These are phyloP conservation scores for Diogma glabrata DNA, from an alignment of 2,888 invertebrate genomes.

Conservation along the genomic window DNA sequence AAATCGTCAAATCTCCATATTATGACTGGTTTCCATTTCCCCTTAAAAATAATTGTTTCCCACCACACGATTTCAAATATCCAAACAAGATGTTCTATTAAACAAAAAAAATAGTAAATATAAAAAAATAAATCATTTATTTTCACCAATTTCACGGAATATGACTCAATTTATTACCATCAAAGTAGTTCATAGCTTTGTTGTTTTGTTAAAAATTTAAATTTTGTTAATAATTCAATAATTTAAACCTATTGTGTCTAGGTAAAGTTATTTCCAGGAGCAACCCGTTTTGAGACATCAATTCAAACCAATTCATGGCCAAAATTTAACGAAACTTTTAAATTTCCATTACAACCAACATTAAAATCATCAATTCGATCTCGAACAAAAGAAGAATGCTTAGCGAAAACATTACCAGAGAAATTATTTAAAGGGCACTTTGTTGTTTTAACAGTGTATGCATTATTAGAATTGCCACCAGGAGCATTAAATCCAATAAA, in stretches of 20 bases:
- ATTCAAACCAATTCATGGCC: conserved; percentile 68
- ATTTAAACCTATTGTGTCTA: too few relatives aligned
- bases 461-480: conserved; percentile 33
- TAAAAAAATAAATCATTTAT: too few relatives aligned
- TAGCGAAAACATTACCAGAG: conserved; percentile 23
- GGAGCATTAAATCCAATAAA: conserved; percentile 18
- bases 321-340: conserved; percentile 66
- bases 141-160: too few relatives aligned
- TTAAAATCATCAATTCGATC: conserved; percentile 27
- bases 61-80: too few relatives aligned
- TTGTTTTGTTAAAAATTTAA: conserved; percentile 7
- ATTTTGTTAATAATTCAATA: too few relatives aligned
- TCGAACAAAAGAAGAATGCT: conserved; percentile 19
- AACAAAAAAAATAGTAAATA: too few relatives aligned
- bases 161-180: neutral
- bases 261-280: conserved; percentile 68
- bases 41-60: too few relatives aligned
- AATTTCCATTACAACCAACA: conserved; percentile 47
- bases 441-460: conserved; percentile 36
- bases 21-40: too few relatives aligned
- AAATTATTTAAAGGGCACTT: conserved; percentile 35
- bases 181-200: conserved; percentile 1
- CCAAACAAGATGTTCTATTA: too few relatives aligned
- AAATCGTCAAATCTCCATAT: too few relatives aligned
- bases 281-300: conserved; percentile 62